Evolutionary conservation across 2,888 invertebrate species (phyloP).

Genomic region (Meiosimyza decipiens): DNA sequence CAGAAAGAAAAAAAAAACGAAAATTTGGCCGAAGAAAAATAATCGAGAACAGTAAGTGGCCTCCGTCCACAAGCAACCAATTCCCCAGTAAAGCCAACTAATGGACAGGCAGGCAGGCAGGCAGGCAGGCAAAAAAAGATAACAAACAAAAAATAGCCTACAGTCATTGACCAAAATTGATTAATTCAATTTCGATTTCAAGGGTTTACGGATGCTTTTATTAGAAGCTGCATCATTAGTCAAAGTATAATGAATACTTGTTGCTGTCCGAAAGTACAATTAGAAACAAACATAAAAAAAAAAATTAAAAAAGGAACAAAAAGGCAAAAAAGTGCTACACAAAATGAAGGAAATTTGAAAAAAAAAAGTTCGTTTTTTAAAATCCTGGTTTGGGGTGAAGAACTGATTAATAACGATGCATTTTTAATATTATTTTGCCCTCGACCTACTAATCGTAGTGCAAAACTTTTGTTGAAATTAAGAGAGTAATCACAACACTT

Average conservation of each 20-base stretch:
- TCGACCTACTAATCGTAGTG: no score
- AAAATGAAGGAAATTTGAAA: no score
- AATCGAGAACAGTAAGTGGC: not conserved
- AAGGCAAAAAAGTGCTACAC: not conserved
- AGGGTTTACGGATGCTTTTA: conserved; percentile 32
- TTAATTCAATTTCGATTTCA: conserved; percentile 48
- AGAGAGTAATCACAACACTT: no score
- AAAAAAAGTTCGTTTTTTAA: no score
- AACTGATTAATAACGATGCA: no score
- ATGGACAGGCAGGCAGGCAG: not conserved
- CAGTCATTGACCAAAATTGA: conserved; percentile 39
- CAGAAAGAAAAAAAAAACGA: not conserved
- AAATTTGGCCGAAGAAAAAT: not conserved
- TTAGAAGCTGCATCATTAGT: conserved; percentile 46
- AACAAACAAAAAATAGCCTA: not conserved
- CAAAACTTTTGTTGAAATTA: no score
- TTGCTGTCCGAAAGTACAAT: not conserved
- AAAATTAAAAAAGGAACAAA: conserved; percentile 25
- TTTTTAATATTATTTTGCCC: no score
- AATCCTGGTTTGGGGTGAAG: no score
- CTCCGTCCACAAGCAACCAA: not conserved
- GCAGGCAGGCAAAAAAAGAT: no score
- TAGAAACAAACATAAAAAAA: not conserved
- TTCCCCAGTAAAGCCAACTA: not conserved
- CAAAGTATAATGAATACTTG: conserved; percentile 25